Evolutionary conservation across 1,140 invertebrate species (phyloP), one percentile per base, ranked within the genome.

Genomic region (Rhopalosiphum padi): DNA sequence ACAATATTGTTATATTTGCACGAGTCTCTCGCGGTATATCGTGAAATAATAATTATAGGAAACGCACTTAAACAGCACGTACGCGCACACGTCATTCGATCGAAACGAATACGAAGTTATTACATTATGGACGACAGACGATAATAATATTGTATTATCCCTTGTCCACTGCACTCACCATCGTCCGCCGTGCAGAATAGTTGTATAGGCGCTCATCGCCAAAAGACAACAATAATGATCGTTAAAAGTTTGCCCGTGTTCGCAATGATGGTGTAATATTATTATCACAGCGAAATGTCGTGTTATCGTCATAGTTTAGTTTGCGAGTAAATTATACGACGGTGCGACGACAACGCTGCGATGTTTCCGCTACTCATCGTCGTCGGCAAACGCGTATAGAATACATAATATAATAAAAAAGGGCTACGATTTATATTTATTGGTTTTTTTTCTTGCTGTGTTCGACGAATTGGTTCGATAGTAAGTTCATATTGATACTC

Each of bases 1-100:
- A 92, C 43, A 85, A 82, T 91, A 30, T 7, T 77, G 2, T n/a
- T 60, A 60, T 91, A 41, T 91, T 91, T 60, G n/a, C 53, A 21
- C 30, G 51, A 43, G 41, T 91, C 23, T 85, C 46, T 35, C n/a
- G 60, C 60, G 60, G 53, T 51, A 88, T 51, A 88, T 88, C 86
- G 86, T 23, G 43, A 51, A 86, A 25, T 43, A 86, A 86, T 46
- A 2, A 86, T 8, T 37, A 23, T 8, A 83, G n/a, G n/a, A 41
- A 37, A 83, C 77, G 41, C 41, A 82, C 35, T 37, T 82, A 82
- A 21, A 82, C 30, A 11, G 53, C 22, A 83, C 23, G 43, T 25
- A 85, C 23, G 9, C 9, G 23, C 23, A 8, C 41, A 11, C 22
- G 37, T 37, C 25, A 41, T 43, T 43, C 37, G 23, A 30, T 46